Percentiles rank a stretch among this genome's conserved stretches.
These are phyloP conservation scores for Notodonta dromedarius DNA, from an alignment of 2,888 invertebrate genomes.

Conservation along the genomic window DNA sequence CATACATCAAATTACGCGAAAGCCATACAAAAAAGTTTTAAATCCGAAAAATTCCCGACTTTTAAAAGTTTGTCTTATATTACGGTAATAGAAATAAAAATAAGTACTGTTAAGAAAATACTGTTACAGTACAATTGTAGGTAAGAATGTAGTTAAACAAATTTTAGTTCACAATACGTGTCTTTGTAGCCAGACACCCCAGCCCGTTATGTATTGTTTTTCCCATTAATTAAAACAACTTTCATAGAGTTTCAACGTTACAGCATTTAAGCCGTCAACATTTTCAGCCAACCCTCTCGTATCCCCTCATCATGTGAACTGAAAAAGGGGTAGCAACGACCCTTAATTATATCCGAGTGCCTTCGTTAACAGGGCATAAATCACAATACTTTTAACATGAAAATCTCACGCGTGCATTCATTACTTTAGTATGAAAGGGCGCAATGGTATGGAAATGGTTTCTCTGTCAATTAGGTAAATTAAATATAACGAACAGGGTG, in stretches of 20 bases:
- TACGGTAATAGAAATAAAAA: no score
- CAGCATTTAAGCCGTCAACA: constrained; percentile 27
- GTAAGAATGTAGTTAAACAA: no score
- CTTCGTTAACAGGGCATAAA: constrained; percentile 58
- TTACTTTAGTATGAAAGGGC: constrained; percentile 57
- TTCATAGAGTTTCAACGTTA: constrained; percentile 15
- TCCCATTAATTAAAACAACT: constrained; percentile 35
- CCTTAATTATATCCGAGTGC: constrained; percentile 61
- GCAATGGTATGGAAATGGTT: constrained; percentile 52
- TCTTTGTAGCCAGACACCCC: neutral
- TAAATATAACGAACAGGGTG: constrained; percentile 68
- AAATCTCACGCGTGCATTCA: constrained; percentile 56
- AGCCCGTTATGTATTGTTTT: constrained; percentile 8
- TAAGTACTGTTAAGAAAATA: no score
- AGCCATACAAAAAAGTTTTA: no score
- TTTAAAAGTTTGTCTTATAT: no score
- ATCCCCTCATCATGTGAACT: constrained; percentile 24
- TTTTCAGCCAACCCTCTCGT: constrained; percentile 26
- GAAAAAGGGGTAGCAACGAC: constrained; percentile 48
- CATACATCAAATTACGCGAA: no score
- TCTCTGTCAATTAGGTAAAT: constrained; percentile 76
- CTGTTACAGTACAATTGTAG: no score
- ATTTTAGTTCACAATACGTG: no score
- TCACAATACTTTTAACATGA: constrained; percentile 58
- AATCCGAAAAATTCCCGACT: no score